phyloP scores from a whole-genome alignment of 1,140 invertebrate genomes.

The Drosophila arawakana region DNA sequence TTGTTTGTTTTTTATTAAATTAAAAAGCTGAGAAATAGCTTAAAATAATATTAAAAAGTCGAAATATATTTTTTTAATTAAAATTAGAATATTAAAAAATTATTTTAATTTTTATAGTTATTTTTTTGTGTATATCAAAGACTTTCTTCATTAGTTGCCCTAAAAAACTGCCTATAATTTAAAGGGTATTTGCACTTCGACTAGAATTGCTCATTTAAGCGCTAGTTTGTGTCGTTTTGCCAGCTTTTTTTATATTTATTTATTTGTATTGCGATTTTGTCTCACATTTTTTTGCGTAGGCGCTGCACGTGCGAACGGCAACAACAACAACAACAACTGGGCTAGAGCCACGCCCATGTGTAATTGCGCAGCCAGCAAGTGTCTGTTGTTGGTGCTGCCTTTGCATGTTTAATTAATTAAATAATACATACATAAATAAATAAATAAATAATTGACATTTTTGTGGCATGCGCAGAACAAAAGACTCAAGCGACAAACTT shows the following conservation, averaged over 20 bases:
- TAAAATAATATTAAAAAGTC: no score
- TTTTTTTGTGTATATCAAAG: no score
- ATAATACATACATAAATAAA: conserved; percentile 32
- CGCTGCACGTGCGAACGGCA: conserved; percentile 68
- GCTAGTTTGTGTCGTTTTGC: conserved; percentile 10
- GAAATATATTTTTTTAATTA: no score
- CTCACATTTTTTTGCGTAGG: conserved; percentile 56
- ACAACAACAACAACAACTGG: conserved; percentile 29
- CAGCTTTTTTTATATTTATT: conserved; percentile 13
- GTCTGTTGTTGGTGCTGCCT: conserved; percentile 1
- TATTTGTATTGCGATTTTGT: conserved; percentile 13
- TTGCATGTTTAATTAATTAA: conserved; percentile 55
- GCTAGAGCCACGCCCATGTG: conserved; percentile 24
- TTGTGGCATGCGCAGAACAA: conserved; percentile 50
- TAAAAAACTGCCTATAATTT: no score
- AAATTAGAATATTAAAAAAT: no score
- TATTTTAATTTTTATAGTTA: no score
- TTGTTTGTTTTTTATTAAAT: no score
- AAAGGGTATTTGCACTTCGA: background rate
- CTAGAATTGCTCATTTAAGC: background rate
- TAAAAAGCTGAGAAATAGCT: no score
- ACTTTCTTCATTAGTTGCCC: no score
- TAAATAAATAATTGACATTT: conserved; percentile 44
- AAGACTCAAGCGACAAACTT: conserved; percentile 78
- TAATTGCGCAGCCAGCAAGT: conserved; percentile 55